Conservation (phyloP, 2,113 vertebrate species). For the Thinocorus orbignyianus region DNA sequence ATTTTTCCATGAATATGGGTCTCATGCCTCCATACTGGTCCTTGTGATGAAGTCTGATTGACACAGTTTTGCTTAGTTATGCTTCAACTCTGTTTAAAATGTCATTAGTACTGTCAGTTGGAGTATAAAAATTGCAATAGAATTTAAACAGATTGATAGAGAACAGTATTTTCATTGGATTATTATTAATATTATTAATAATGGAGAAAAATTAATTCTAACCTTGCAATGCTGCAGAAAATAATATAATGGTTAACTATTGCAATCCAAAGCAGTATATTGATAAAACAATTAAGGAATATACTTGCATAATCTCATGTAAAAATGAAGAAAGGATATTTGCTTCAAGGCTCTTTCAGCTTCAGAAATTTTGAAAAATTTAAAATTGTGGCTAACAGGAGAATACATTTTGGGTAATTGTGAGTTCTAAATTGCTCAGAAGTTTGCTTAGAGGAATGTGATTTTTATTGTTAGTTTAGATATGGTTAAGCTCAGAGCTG, state of each 20-base stretch:
- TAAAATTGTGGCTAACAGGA: not conserved
- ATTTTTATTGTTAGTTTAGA: not conserved
- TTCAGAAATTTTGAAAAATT: not conserved
- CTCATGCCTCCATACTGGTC: not conserved
- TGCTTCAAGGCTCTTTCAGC: not conserved
- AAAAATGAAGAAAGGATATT: not conserved
- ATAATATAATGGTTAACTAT: not conserved
- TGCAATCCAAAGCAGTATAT: not conserved
- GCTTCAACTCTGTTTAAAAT: not conserved
- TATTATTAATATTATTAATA: not conserved
- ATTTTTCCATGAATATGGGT: not conserved
- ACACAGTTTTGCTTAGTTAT: not conserved
- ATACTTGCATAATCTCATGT: not conserved
- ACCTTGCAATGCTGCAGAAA: conserved; percentile 5
- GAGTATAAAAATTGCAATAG: not conserved
- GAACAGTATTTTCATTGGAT: not conserved
- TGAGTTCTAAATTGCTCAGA: not conserved
- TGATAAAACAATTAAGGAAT: not conserved
- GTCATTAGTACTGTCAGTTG: not conserved
- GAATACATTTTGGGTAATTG: not conserved
- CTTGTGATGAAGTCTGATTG: not conserved
- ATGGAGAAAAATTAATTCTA: not conserved
- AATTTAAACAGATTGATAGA: not conserved
- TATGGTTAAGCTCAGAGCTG: not conserved
- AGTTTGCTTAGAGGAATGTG: not conserved